Conservation (phyloP, 2,797 vertebrate species). For the Ibycter americanus region DNA sequence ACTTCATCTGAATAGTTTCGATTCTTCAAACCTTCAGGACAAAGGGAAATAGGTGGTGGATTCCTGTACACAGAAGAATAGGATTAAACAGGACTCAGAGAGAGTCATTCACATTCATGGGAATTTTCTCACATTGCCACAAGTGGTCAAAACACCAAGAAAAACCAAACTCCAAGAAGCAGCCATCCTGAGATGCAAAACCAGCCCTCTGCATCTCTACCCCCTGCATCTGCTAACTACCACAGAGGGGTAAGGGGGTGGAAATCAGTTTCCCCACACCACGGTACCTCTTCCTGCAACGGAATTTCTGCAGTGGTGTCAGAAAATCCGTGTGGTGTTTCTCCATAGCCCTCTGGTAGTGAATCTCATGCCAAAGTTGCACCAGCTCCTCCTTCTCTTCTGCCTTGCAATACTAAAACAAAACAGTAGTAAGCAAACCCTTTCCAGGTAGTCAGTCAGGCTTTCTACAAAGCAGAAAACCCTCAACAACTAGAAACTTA, state of each 20-base stretch:
- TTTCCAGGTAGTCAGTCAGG: neutral
- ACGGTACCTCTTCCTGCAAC: conserved; percentile 70
- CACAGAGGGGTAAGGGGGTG: neutral
- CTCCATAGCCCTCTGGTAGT: conserved; percentile 57
- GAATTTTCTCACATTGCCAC: neutral
- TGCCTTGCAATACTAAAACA: conserved; percentile 47
- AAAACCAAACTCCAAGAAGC: neutral
- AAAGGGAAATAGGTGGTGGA: conserved; percentile 71
- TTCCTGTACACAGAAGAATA: conserved; percentile 42
- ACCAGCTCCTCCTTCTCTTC: conserved; percentile 64
- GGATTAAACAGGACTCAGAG: neutral
- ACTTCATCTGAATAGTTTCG: conserved; percentile 57
- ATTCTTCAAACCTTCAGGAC: conserved; percentile 61
- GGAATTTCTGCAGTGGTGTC: conserved; percentile 70
- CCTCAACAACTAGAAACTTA: neutral
- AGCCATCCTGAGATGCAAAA: neutral
- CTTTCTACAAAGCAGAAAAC: neutral
- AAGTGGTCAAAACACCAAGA: neutral
- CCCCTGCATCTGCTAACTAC: neutral
- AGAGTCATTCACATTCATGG: neutral
- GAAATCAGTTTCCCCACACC: fast-evolving
- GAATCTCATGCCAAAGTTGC: conserved; percentile 73
- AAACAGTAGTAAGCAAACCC: neutral
- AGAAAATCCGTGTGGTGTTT: neutral
- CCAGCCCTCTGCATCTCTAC: neutral